Percentiles rank a stretch among this genome's conserved stretches.
These are phyloP conservation scores for Ylistrum balloti DNA, from an alignment of 1,140 invertebrate species.

Conservation along the genomic window DNA sequence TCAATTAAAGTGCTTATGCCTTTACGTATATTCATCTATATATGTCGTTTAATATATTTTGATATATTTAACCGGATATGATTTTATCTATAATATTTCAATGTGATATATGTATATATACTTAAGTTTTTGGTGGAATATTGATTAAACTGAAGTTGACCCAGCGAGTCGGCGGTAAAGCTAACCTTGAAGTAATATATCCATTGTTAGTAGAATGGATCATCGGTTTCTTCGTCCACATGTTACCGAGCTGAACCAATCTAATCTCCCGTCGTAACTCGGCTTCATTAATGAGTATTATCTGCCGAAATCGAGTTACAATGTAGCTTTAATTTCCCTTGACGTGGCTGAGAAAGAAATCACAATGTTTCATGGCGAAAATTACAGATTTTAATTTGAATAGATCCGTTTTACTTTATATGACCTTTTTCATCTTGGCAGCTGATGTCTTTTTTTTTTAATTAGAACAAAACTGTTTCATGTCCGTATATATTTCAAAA, in stretches of 20 bases:
- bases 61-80: too few species aligned
- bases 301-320: background rate
- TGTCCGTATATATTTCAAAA: background rate
- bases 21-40: too few species aligned
- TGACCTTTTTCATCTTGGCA: background rate
- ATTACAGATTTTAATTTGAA: conserved; percentile 36
- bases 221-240: background rate
- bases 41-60: too few species aligned
- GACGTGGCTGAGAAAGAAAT: background rate
- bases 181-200: too few species aligned
- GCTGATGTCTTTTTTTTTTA: conserved; percentile 29
- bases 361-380: background rate
- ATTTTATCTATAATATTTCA: too few species aligned
- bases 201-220: background rate
- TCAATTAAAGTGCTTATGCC: too few species aligned
- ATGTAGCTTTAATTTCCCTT: background rate
- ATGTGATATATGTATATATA: too few species aligned
- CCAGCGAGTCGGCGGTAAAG: too few species aligned
- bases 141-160: too few species aligned
- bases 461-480: background rate
- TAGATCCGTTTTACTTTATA: background rate
- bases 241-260: background rate
- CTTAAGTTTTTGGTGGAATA: too few species aligned
- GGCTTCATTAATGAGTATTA: conserved; percentile 26
- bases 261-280: background rate